Conservation (phyloP, 2,113 vertebrate genomes). For the Notarius lentiginosus region DNA sequence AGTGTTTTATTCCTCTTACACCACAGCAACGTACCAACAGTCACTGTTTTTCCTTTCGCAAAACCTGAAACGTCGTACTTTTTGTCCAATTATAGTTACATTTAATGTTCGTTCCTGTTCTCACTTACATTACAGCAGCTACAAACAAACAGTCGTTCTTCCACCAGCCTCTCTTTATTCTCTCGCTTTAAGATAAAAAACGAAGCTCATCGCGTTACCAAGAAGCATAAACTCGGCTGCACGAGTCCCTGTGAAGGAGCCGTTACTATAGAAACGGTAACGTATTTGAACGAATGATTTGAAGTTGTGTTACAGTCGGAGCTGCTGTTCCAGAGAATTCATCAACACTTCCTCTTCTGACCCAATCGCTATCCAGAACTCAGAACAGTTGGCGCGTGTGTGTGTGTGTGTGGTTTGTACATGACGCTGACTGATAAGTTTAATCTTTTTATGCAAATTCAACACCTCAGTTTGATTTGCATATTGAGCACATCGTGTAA, state of each 20-base stretch:
- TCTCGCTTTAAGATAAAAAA: background rate
- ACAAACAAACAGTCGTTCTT: too few species aligned
- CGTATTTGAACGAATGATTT: background rate
- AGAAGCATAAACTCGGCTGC: background rate
- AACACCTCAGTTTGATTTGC: background rate
- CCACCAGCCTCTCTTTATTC: background rate
- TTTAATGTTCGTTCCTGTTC: background rate
- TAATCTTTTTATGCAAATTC: background rate
- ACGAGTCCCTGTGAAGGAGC: background rate
- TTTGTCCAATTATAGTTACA: background rate
- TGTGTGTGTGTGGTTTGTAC: too few species aligned
- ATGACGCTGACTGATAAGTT: too few species aligned
- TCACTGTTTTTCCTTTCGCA: background rate
- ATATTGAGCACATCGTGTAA: background rate
- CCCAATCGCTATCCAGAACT: background rate
- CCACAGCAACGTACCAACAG: background rate
- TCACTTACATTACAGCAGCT: background rate
- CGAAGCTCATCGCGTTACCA: background rate
- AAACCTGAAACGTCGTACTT: background rate
- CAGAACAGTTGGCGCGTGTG: too few species aligned
- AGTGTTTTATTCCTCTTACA: background rate
- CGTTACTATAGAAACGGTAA: background rate
- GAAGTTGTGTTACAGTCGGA: background rate
- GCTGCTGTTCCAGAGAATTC: background rate
- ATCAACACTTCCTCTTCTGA: background rate